Base-by-base conservation (phyloP, 2,888 invertebrate genomes). In the Tipula lateralis region DNA sequence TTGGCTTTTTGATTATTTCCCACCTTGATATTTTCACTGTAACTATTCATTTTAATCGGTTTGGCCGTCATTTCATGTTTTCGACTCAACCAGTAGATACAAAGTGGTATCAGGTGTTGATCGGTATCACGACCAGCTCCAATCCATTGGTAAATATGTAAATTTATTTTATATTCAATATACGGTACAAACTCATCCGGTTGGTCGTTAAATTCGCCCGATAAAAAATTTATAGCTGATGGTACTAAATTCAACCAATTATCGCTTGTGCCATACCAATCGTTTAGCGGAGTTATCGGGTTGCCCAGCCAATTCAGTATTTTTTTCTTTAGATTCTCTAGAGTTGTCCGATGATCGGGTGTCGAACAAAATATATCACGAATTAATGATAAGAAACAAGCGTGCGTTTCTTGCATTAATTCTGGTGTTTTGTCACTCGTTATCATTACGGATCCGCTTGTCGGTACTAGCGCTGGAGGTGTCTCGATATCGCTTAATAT, bases 91-190 rank as follows among this genome's bases (percentile, higher is more conserved):
- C 97, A 98, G 87, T 94, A 94, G 85, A 94, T 93, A 88, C 95
- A 97, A 84, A 97, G 90, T 2, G 94, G 92, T 4, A 93, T 91
- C 13, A 98, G 91, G 66, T 95, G 92, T 2, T 93, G 92, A 89
- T 97, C 97, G 1, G 96, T 95, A 89, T 98, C 98, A 4, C 98
- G 92, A 0, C 97, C 97, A 5, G 96, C 96, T 1, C 98, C 98
- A 85, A 98, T 98, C 98, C 98, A 98, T 88, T 89, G 90, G 86
- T 90, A 90, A 85, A 93, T 93, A 88, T 94, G 93, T 86, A 93
- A 89, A 85, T 92, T 92, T 0, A 93, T 91, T 89, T 97, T 96
- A 90, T 94, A 96, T 89, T 97, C 97, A 87, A 97, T 92, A 87
- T 95, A 96, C 2, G 97, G 97, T 36, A 97, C 96, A 91, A 96